These are phyloP conservation scores for Smittia sp. DNA, from an alignment of 2,888 invertebrate genomes.

Conservation along the genomic window DNA sequence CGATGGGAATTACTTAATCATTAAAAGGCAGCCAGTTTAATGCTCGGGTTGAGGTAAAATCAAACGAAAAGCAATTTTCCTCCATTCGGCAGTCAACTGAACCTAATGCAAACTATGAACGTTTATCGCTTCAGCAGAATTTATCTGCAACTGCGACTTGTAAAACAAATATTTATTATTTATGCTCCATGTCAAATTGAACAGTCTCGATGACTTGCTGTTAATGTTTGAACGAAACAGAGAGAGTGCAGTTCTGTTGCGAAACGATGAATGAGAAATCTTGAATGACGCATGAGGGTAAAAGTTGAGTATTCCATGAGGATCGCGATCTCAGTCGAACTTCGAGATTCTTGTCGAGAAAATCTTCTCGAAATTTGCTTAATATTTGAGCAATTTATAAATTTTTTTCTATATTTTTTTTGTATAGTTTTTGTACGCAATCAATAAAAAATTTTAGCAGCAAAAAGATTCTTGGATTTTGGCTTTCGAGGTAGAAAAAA, in stretches of 20 bases:
- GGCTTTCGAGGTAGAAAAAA: too few relatives aligned
- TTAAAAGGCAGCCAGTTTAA: not conserved
- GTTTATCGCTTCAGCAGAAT: not conserved
- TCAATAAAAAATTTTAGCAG: too few relatives aligned
- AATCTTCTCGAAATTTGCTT: too few relatives aligned
- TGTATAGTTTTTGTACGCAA: too few relatives aligned
- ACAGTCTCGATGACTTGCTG: not conserved
- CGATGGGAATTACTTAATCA: not conserved
- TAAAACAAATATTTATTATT: not conserved
- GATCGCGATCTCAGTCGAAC: too few relatives aligned
- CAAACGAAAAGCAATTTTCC: not conserved
- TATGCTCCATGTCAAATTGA: not conserved
- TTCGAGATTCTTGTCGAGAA: too few relatives aligned
- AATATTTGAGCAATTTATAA: too few relatives aligned
- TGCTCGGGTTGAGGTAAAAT: not conserved
- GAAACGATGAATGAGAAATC: too few relatives aligned
- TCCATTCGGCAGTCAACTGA: not conserved
- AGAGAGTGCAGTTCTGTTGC: not conserved
- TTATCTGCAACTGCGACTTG: not conserved
- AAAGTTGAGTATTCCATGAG: too few relatives aligned
- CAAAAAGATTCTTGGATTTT: too few relatives aligned
- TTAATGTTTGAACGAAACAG: not conserved
- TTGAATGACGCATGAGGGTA: not conserved
- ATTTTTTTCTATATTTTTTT: too few relatives aligned
- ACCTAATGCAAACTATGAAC: not conserved